Evolutionary conservation across 2,888 invertebrate genomes (phyloP).

Genomic region (Aphidoletes aphidimyza): DNA sequence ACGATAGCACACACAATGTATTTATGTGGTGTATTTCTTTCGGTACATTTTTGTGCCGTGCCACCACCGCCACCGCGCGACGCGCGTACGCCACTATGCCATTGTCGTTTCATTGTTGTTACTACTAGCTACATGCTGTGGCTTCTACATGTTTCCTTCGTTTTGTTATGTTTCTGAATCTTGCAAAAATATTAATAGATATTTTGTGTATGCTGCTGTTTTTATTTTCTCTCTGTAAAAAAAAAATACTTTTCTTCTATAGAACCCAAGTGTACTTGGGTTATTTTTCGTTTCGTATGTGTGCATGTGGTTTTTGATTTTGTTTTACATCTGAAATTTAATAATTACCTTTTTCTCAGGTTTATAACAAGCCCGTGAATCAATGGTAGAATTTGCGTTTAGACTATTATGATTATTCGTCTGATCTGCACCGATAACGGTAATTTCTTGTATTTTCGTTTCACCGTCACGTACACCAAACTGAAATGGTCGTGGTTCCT

Average conservation of each 20-base stretch:
- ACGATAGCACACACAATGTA: background rate
- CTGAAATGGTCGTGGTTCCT: conserved; percentile 15
- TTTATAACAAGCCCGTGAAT: conserved; percentile 44
- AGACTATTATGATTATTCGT: conserved; percentile 16
- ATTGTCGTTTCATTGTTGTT: background rate
- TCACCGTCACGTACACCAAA: conserved; percentile 43
- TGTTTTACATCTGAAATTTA: background rate
- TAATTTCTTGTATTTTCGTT: conserved; percentile 44
- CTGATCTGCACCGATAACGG: conserved; percentile 43
- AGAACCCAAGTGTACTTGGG: too few relatives aligned
- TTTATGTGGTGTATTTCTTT: too few relatives aligned
- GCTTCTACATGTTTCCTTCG: conserved; percentile 6
- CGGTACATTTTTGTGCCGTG: background rate
- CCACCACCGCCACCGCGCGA: background rate
- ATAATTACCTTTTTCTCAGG: conserved; percentile 48
- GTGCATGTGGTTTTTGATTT: background rate
- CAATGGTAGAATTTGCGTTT: conserved; percentile 43
- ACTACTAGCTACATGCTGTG: background rate
- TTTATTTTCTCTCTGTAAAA: too few relatives aligned
- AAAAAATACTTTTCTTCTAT: background rate
- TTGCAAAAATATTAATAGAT: conserved; percentile 19
- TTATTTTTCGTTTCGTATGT: background rate
- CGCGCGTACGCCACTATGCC: background rate
- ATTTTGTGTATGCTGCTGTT: too few relatives aligned
- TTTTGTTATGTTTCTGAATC: conserved; percentile 13